A percentile compares a stretch with the other conserved stretches of the same genome.
These are phyloP conservation scores for Anseranas semipalmata DNA, from an alignment of 2,113 vertebrate species.

Conservation along the genomic window DNA sequence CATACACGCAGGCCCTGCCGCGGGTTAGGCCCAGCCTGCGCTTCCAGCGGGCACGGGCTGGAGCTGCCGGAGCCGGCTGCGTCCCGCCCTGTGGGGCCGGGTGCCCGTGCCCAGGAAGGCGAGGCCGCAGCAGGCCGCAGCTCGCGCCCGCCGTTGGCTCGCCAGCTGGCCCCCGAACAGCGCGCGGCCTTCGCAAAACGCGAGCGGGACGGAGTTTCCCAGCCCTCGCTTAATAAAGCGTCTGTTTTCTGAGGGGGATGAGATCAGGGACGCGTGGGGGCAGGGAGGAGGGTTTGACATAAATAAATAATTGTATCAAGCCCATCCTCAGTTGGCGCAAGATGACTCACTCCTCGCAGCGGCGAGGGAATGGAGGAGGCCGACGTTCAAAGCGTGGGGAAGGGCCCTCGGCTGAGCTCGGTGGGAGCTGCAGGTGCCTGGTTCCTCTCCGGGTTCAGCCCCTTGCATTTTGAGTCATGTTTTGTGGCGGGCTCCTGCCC, in stretches of 20 bases:
- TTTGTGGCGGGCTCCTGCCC: background rate
- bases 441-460: background rate
- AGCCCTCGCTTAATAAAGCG: background rate
- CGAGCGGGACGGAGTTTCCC: background rate
- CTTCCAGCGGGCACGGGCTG: background rate
- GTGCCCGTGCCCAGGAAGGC: background rate
- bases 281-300: constrained; percentile 19
- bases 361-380: background rate
- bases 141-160: rapidly evolving
- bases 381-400: background rate
- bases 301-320: constrained; percentile 47
- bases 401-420: rapidly evolving
- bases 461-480: background rate
- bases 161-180: background rate
- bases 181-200: background rate
- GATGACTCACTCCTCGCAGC: constrained; percentile 21
- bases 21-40: too few relatives aligned
- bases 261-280: constrained; percentile 12
- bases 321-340: background rate
- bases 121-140: rapidly evolving
- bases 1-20: too few relatives aligned
- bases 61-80: background rate
- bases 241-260: constrained; percentile 26
- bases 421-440: background rate
- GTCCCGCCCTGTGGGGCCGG: background rate